Conservation (phyloP, 2,888 invertebrate genomes). For the Xylota segnis region DNA sequence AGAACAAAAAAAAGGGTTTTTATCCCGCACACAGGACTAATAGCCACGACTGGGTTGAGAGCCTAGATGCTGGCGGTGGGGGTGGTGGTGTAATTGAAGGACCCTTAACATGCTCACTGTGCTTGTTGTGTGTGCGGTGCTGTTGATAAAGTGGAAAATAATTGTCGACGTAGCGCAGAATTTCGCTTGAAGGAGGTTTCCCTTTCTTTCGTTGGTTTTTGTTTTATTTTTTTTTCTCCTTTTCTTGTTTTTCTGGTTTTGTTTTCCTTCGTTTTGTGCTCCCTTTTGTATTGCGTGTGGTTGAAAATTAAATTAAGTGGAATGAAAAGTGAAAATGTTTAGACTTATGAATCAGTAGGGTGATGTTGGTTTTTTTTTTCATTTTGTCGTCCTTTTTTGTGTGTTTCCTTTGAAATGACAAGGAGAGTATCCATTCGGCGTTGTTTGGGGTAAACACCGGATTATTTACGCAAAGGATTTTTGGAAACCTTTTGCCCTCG, state of each 20-base stretch:
- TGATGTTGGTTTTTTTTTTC: background rate
- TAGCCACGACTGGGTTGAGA: conserved; percentile 14
- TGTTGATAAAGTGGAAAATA: conserved; percentile 64
- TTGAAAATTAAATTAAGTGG: conserved; percentile 72
- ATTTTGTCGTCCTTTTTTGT: conserved; percentile 4
- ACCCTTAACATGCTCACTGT: conserved; percentile 61
- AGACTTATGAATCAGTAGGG: conserved; percentile 49
- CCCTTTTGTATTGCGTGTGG: conserved; percentile 52
- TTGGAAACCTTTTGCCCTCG: no score
- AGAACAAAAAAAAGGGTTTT: conserved; percentile 40
- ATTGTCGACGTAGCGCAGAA: conserved; percentile 59
- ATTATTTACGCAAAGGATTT: background rate
- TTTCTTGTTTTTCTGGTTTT: background rate
- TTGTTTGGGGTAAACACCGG: background rate
- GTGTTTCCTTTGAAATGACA: background rate
- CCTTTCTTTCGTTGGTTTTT: conserved; percentile 1
- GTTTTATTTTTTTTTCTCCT: conserved; percentile 18
- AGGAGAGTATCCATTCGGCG: conserved; percentile 3
- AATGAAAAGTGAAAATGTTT: conserved; percentile 73
- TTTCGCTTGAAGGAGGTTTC: conserved; percentile 44
- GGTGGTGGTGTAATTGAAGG: conserved; percentile 63
- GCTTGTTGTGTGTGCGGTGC: conserved; percentile 34
- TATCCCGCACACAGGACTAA: conserved; percentile 49
- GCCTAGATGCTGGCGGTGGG: no score
- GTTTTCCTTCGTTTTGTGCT: conserved; percentile 32